A percentile compares a stretch with the other conserved stretches of the same genome.
phyloP scores from a whole-genome alignment of 2,888 invertebrate species.

The Hermaeophaga mercurialis region DNA sequence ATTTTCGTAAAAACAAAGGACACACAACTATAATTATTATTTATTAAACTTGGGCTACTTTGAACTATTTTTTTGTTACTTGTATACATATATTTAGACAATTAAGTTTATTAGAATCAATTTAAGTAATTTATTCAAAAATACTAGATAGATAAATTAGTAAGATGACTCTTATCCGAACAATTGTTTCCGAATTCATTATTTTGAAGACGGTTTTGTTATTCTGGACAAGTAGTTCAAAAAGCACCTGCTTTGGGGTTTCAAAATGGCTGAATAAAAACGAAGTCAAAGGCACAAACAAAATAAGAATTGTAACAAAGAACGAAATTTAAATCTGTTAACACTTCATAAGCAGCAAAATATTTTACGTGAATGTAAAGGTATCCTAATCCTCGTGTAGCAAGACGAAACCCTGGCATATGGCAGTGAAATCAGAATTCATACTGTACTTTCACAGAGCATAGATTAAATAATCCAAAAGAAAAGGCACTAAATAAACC shows the following conservation, averaged over 20 bases:
- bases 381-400: conserved; percentile 22
- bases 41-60: no score
- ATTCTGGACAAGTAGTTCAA: no score
- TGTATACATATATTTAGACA: neutral
- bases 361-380: conserved; percentile 4
- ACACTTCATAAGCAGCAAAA: conserved; percentile 18
- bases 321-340: conserved; percentile 8
- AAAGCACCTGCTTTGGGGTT: no score
- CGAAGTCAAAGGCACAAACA: neutral
- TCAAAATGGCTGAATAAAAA: no score
- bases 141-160: no score
- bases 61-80: no score
- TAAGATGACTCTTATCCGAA: no score
- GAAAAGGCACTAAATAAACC: conserved; percentile 26
- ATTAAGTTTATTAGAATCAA: neutral
- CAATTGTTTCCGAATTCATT: no score
- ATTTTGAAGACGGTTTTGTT: no score
- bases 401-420: conserved; percentile 30
- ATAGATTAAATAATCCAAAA: conserved; percentile 23
- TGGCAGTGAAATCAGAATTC: conserved; percentile 32
- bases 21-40: neutral
- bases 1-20: no score
- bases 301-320: conserved; percentile 4
- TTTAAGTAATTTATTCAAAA: neutral
- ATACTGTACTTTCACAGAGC: conserved; percentile 34